phyloP scores from a whole-genome alignment of 2,888 invertebrate genomes.

The Augochlorella aurata region DNA sequence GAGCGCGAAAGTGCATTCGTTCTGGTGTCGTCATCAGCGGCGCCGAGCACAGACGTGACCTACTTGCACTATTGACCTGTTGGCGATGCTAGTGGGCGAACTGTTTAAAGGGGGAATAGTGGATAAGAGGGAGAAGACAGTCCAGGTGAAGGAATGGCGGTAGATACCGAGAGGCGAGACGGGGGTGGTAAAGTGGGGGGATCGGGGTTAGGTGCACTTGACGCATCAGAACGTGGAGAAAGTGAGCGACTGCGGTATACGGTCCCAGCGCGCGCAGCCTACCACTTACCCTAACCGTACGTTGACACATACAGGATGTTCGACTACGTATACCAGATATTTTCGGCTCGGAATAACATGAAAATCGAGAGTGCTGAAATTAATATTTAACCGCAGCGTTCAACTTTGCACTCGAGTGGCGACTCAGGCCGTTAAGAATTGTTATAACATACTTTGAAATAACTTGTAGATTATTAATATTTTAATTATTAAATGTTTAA shows the following conservation, averaged over 20 bases:
- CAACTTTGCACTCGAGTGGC: background rate
- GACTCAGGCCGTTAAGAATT: background rate
- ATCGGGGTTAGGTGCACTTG: constrained; percentile 72
- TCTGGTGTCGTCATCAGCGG: constrained; percentile 53
- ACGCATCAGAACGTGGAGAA: constrained; percentile 72
- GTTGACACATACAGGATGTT: constrained; percentile 22
- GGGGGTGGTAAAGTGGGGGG: constrained; percentile 40
- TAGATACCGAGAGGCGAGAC: constrained; percentile 47
- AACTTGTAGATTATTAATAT: no score
- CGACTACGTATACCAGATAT: background rate
- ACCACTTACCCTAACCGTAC: constrained; percentile 56
- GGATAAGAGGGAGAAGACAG: constrained; percentile 63
- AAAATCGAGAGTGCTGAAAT: background rate
- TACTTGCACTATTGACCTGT: constrained; percentile 76
- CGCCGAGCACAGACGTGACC: constrained; percentile 72
- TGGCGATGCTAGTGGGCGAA: constrained; percentile 69
- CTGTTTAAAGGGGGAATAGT: constrained; percentile 64
- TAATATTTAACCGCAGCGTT: background rate
- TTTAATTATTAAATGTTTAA: no score
- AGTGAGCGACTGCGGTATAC: constrained; percentile 73
- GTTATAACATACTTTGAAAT: no score
- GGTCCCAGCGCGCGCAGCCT: constrained; percentile 76
- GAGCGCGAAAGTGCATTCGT: constrained; percentile 67
- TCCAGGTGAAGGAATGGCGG: constrained; percentile 62
- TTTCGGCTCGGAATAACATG: background rate